Evolutionary conservation across 2,797 vertebrate species (phyloP), one percentile per base, ranked within the genome.

Genomic region (Benthosema pterotum): DNA sequence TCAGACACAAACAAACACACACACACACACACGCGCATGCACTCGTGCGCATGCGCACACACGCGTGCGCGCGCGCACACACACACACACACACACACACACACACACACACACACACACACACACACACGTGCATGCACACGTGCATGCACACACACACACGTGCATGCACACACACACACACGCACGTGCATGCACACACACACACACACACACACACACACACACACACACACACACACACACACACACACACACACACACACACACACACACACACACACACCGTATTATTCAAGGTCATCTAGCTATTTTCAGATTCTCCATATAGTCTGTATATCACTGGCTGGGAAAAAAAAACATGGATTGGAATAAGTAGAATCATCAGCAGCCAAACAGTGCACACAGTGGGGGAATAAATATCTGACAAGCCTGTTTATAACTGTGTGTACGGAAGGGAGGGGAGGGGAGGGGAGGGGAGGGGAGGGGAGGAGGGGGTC

Each of bases 261-360:
- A 25, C 22, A 25, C 22, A 5, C 59, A 12, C 11, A 43, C 60
- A 14, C 12, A 7, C 28, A 32, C 28, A 7, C 28, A 32, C 28
- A 8, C 28, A 32, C 28, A 16, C 63, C 67, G 78, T 74, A 80
- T 76, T 72, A 79, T 63, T 85, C 84, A 89, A 88, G 83, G 85
- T 83, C 79, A 86, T 82, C 43, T 69, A 65, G 79, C 77, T 80
- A 73, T 89, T 85, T 79, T 69, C 55, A 71, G 76, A 79, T 67
- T 62, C 64, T 79, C 74, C n/a, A n/a, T n/a, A n/a, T n/a, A 17
- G 49, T 51, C 45, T 47, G 49, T 51, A 13, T 47, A 72, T 82
- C 77, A 75, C 72, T 69, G 71, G 52, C 73, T 79, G 65, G 67
- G 64, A 54, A 70, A 78, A 62, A 25, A 38, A 38, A 38, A 38